phyloP scores from a whole-genome alignment of 2,113 vertebrate genomes.

The Callopanchax toddi region DNA sequence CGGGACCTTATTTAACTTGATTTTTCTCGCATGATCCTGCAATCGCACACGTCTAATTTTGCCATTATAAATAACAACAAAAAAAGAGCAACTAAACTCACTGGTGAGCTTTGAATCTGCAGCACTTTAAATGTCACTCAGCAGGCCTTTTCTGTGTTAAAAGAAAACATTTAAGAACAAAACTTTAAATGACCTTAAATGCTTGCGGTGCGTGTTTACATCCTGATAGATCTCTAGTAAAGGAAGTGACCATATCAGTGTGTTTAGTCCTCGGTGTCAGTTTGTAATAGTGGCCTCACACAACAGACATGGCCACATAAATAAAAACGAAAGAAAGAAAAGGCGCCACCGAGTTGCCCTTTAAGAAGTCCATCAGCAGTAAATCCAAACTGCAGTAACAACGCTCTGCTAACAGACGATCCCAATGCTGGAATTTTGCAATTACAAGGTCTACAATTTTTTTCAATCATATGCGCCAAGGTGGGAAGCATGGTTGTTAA shows the following conservation, averaged over 20 bases:
- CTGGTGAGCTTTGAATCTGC: slow-evolving; percentile 4
- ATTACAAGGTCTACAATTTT: slow-evolving; percentile 59
- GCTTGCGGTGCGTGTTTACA: slow-evolving; percentile 37
- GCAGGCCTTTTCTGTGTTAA: slow-evolving; percentile 30
- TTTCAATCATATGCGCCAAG: slow-evolving; percentile 53
- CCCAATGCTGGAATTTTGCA: slow-evolving; percentile 40
- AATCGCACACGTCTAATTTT: slow-evolving; percentile 32
- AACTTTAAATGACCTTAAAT: slow-evolving; percentile 33
- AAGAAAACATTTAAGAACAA: slow-evolving; percentile 56
- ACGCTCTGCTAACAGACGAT: slow-evolving; percentile 29
- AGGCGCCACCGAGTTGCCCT: slow-evolving; percentile 33
- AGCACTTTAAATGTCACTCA: slow-evolving; percentile 11
- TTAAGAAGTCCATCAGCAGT: slow-evolving; percentile 63
- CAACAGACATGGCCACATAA: slow-evolving; percentile 40
- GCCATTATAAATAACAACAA: slow-evolving; percentile 10
- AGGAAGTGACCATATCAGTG: not conserved
- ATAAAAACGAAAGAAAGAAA: slow-evolving; percentile 49
- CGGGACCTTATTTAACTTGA: slow-evolving; percentile 61
- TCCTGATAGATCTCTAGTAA: slow-evolving; percentile 58
- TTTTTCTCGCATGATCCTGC: slow-evolving; percentile 21
- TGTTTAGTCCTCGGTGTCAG: slow-evolving; percentile 27
- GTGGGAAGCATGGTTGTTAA: slow-evolving; percentile 46
- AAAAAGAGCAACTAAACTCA: slow-evolving; percentile 22
- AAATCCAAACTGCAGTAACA: slow-evolving; percentile 55
- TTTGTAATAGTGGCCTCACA: slow-evolving; percentile 39